Evolutionary conservation across 1,140 invertebrate genomes (phyloP).

Genomic region (Drosophila eugracilis): DNA sequence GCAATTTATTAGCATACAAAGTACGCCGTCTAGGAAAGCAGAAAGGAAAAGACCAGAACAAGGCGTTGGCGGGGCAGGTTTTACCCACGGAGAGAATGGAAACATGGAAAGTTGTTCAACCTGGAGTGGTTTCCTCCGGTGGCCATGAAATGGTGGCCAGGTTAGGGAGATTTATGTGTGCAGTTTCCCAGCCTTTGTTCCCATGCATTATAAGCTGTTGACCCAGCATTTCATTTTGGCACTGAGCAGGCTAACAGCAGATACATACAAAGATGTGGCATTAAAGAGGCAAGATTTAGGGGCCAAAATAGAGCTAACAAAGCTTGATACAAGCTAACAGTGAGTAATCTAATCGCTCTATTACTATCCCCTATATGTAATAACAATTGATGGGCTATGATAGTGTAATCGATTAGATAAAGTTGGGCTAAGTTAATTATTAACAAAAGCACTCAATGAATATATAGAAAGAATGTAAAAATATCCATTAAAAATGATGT

Average conservation of each 20-base stretch:
- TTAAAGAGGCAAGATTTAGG: background rate
- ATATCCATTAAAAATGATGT: slow-evolving; percentile 4
- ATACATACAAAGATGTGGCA: slow-evolving; percentile 5
- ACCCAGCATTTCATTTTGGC: slow-evolving; percentile 23
- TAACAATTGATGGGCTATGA: slow-evolving; percentile 29
- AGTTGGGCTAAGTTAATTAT: slow-evolving; percentile 24
- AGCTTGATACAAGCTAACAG: background rate
- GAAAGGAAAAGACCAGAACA: slow-evolving; percentile 11
- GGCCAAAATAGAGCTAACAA: background rate
- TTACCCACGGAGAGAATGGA: slow-evolving; percentile 26
- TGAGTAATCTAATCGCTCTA: slow-evolving; percentile 34
- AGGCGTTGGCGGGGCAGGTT: slow-evolving; percentile 50
- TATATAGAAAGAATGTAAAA: slow-evolving; percentile 5
- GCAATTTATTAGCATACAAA: slow-evolving; percentile 83
- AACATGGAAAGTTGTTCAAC: slow-evolving; percentile 29
- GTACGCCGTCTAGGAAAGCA: slow-evolving; percentile 37
- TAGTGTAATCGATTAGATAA: slow-evolving; percentile 33
- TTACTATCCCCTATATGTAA: slow-evolving; percentile 7
- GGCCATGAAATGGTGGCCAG: slow-evolving; percentile 9
- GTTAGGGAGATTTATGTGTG: slow-evolving; percentile 13
- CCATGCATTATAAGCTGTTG: slow-evolving; percentile 15
- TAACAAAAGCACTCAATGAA: slow-evolving; percentile 4
- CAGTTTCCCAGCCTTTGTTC: slow-evolving; percentile 16
- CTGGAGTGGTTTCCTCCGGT: slow-evolving; percentile 16
- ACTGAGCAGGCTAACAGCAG: background rate